phyloP scores from a whole-genome alignment of 2,113 vertebrate species.

The Leptobrachium ailaonicum region DNA sequence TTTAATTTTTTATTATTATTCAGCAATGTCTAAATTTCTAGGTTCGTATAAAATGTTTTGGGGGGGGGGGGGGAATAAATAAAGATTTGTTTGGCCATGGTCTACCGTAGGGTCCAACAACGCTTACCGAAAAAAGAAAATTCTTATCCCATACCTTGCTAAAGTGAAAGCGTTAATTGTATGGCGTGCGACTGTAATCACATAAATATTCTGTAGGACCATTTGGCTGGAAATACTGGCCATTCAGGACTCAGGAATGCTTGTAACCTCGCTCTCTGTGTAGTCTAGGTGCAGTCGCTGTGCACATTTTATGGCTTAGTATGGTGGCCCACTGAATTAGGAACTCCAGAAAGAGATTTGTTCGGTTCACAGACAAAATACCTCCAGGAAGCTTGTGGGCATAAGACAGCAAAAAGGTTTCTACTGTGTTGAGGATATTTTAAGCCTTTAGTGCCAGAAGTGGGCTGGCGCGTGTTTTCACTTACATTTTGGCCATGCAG shows the following conservation, averaged over 20 bases:
- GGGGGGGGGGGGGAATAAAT: no score
- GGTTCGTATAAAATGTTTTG: no score
- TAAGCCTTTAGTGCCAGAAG: slow-evolving; percentile 61
- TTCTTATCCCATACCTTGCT: not conserved
- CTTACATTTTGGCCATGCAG: slow-evolving; percentile 60
- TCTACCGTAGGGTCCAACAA: slow-evolving; percentile 17
- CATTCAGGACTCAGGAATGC: slow-evolving; percentile 54
- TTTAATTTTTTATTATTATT: no score
- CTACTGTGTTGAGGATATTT: slow-evolving; percentile 68
- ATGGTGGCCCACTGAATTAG: slow-evolving; percentile 63
- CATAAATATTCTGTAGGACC: slow-evolving; percentile 49
- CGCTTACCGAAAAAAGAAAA: not conserved
- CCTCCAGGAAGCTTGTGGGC: slow-evolving; percentile 68
- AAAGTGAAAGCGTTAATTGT: slow-evolving; percentile 42
- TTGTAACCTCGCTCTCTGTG: slow-evolving; percentile 66
- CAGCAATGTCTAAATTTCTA: no score
- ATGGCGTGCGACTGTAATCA: slow-evolving; percentile 23
- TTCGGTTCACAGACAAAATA: slow-evolving; percentile 64
- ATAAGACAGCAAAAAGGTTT: slow-evolving; percentile 66
- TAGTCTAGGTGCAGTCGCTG: slow-evolving; percentile 82
- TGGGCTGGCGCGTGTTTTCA: slow-evolving; percentile 65
- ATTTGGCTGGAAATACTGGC: slow-evolving; percentile 56
- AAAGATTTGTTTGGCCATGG: no score
- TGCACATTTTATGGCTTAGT: slow-evolving; percentile 70
- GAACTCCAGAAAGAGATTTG: slow-evolving; percentile 63